Evolutionary conservation across 2,113 vertebrate genomes (phyloP), one percentile per base, ranked within the genome.

Genomic region (Carassius auratus): DNA sequence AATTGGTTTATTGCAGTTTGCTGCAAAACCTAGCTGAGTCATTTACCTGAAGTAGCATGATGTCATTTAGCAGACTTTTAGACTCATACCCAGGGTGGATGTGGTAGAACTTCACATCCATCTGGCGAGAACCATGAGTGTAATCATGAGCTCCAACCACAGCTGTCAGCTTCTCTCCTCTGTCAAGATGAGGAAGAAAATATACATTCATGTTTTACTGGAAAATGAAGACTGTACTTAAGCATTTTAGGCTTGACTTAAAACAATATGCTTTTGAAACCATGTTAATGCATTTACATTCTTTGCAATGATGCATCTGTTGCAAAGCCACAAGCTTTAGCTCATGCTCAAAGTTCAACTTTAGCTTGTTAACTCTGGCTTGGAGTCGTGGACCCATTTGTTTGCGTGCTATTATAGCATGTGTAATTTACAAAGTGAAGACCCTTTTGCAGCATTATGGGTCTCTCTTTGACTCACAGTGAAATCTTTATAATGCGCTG

Each of bases 41-140:
- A 42, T 88, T 84, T 87, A 89, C 89, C 89, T 89, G 89, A 68
- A 89, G 50, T 81, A 89, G 66, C 87, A 88, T 86, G 68, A 89
- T 90, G 77, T 90, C 89, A 80, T 83, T 87, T 2, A 62, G 3
- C 21, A 83, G 12, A 14, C 10, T 21, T 1, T 30, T 0, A 19
- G 57, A 26, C 17, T 89, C 15, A 23, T 59, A 91, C 7, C 8
- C 73, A 17, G 90, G 89, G 68, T 91, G 5, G 21, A 90, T 73
- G 77, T 91, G 89, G 64, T 89, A 90, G 8, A 86, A 84, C 42
- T 88, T 88, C 59, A 90, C 87, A 8, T 38, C 9, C 8, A 55
- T 75, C 5, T 8, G 78, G 21, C 0, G 3, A 3, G 57, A 62
- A 38, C 33, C 19, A 14, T 42, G 4, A 2, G 5, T 76, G 19